Base-by-base conservation (phyloP, 2,797 vertebrate genomes). In the Platyrinchus mystaceus region DNA sequence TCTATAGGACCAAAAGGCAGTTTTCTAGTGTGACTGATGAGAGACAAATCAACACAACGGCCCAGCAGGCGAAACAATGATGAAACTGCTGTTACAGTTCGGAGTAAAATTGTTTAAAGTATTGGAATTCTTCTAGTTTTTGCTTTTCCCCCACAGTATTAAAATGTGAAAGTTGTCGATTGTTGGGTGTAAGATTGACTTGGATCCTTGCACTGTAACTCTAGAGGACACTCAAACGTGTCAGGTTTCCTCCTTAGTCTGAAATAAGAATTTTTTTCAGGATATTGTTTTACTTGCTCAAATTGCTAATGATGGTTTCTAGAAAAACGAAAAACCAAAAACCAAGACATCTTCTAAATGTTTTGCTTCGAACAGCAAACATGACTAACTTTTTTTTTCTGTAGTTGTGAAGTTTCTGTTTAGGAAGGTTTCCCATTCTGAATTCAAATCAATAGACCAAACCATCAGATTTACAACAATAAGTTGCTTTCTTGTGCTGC, bases 401-500 rank as follows among this genome's bases (percentile, higher is more conserved):
- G 44, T 66, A 49, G 37, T 77, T 59, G 46, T 63, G 34, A 89
- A 53, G 36, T 64, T 87, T 76, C 79, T 82, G 8, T 79, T 90
- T 24, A 73, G 70, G 89, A 93, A 88, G 75, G 64, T 96, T 83
- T 91, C 80, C 70, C 79, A 58, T 46, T 94, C 94, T 85, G 66
- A 85, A 74, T 75, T 84, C 86, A 95, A 69, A 77, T 90, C 88
- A 82, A 86, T 88, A 96, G 95, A 97, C 95, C 95, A 95, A 94
- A 84, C 78, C 74, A 66, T 27, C 90, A 75, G 85, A 86, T 93
- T 59, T 59, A 87, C 73, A 63, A 62, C 66, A 26, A 75, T 69
- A 75, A 36, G 78, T 81, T 89, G 91, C 93, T 95, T 96, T 84
- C 39, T 87, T 93, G 83, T 96, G 93, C 95, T 96, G 92, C 96